Conservation (phyloP, 2,888 invertebrate genomes). For the Chymomyza amoena region DNA sequence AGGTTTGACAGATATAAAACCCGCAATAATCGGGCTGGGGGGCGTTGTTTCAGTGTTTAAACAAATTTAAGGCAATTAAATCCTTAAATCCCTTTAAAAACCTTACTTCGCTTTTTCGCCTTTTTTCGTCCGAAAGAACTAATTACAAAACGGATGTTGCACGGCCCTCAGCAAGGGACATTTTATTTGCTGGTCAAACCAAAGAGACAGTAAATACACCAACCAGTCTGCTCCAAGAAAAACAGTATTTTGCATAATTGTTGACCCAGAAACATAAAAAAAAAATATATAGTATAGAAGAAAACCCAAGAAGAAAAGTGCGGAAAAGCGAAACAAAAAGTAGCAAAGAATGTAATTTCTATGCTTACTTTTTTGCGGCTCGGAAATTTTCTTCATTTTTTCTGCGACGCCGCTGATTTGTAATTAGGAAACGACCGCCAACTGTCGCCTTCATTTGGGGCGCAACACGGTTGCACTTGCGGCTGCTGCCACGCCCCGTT, state of each 20-base stretch:
- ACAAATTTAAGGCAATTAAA: conserved; percentile 68
- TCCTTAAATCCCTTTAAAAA: conserved; percentile 72
- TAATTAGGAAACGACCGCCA: conserved; percentile 76
- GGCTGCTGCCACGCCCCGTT: conserved; percentile 64
- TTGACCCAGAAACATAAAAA: conserved; percentile 72
- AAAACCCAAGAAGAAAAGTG: conserved; percentile 8
- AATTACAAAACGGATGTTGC: conserved; percentile 73
- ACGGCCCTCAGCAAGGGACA: not conserved
- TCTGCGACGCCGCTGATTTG: conserved; percentile 70
- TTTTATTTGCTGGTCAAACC: conserved; percentile 35
- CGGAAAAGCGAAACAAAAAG: conserved; percentile 14
- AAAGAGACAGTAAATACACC: conserved; percentile 69
- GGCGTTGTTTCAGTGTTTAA: conserved; percentile 60
- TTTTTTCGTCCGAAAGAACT: conserved; percentile 50
- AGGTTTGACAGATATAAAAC: conserved; percentile 18
- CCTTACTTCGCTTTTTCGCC: conserved; percentile 14
- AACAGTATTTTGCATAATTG: conserved; percentile 76
- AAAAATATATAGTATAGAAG: conserved; percentile 14
- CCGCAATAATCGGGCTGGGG: conserved; percentile 46
- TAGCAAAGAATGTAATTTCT: conserved; percentile 54
- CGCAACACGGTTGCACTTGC: conserved; percentile 21
- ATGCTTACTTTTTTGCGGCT: conserved; percentile 17
- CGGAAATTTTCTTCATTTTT: conserved; percentile 34
- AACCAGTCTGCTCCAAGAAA: conserved; percentile 63
- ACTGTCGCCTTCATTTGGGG: conserved; percentile 63